Base-by-base conservation (phyloP, 2,888 invertebrate species). In the Hydropsyche betteni region DNA sequence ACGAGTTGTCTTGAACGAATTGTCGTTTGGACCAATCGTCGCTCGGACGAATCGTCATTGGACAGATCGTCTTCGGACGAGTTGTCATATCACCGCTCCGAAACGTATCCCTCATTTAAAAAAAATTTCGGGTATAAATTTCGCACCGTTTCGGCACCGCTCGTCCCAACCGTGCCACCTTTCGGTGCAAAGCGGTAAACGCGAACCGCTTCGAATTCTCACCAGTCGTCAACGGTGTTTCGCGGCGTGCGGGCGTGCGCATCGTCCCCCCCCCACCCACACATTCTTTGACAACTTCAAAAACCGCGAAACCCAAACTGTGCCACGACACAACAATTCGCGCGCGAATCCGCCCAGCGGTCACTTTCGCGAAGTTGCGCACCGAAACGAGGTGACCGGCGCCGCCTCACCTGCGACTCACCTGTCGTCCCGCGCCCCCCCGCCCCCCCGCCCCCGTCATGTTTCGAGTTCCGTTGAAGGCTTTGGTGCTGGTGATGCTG, bases 401-500 rank as follows among this genome's bases (percentile, higher is more conserved):
- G 24, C 24, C 64, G n/a, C 36, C 36, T 64, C 33, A 8, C 33
- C 12, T n/a, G 16, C 61, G 61, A 10, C 61, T 33, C 33, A 33
- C 24, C 61, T 61, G 61, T 33, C 61, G 61, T 4, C 10, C 12
- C 24, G 24, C 24, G 24, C 24, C 24, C 24, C 24, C 1, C 24
- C 24, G 24, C 24, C 24, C 24, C 24, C 24, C 24, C 24, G 24
- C 24, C 24, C 2, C 2, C 55, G 55, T 14, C 16, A 55, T 55
- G 55, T 55, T 55, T 14, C n/a, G 55, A 55, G 16, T 16, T 24
- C n/a, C 61, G 38, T 5, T 38, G 64, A 76, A 74, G 72, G 1
- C 75, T 55, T 36, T 75, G 68, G 44, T 74, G 69, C 33, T 68
- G 69, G 52, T 74, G 68, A 53, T 68, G 33, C 55, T 76, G 69